Evolutionary conservation across 2,888 invertebrate genomes (phyloP).

Genomic region (Emmelina monodactyla): DNA sequence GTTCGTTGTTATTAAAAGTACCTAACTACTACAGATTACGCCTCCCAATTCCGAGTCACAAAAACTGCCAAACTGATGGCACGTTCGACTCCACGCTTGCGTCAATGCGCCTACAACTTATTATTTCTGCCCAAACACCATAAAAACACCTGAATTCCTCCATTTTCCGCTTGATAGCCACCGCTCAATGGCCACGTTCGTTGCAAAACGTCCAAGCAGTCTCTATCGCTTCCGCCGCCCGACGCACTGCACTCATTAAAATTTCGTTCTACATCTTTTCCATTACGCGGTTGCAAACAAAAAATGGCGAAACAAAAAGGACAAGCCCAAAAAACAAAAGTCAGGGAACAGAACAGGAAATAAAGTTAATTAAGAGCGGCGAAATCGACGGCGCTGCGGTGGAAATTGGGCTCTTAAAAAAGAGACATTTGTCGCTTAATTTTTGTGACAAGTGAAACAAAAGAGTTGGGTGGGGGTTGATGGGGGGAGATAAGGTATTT

Average conservation of each 20-base stretch:
- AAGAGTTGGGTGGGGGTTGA: constrained; percentile 52
- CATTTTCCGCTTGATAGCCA: constrained; percentile 31
- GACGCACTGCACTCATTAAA: constrained; percentile 58
- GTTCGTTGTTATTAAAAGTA: too few relatives aligned
- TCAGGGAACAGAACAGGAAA: constrained; percentile 62
- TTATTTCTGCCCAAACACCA: too few relatives aligned
- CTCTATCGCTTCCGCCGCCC: constrained; percentile 21
- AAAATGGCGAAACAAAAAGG: constrained; percentile 58
- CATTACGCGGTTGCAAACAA: constrained; percentile 62
- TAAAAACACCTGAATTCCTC: constrained; percentile 15
- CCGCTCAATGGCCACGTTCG: constrained; percentile 36
- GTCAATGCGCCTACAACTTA: too few relatives aligned
- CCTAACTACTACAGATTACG: too few relatives aligned
- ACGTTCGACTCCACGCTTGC: too few relatives aligned
- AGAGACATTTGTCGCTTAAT: constrained; percentile 66
- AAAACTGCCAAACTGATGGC: too few relatives aligned
- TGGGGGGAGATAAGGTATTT: constrained; percentile 47
- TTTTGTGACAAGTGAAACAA: constrained; percentile 67
- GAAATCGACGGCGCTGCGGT: constrained; percentile 66
- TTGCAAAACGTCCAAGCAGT: constrained; percentile 43
- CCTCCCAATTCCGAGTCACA: too few relatives aligned
- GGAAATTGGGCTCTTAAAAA: constrained; percentile 65
- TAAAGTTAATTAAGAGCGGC: constrained; percentile 67
- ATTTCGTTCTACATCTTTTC: constrained; percentile 64
- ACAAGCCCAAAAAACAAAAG: constrained; percentile 59